A percentile compares a stretch with the other conserved stretches of the same genome.
These are phyloP conservation scores for Microcebus murinus DNA, from an alignment of 2,113 vertebrate species.

Conservation along the genomic window DNA sequence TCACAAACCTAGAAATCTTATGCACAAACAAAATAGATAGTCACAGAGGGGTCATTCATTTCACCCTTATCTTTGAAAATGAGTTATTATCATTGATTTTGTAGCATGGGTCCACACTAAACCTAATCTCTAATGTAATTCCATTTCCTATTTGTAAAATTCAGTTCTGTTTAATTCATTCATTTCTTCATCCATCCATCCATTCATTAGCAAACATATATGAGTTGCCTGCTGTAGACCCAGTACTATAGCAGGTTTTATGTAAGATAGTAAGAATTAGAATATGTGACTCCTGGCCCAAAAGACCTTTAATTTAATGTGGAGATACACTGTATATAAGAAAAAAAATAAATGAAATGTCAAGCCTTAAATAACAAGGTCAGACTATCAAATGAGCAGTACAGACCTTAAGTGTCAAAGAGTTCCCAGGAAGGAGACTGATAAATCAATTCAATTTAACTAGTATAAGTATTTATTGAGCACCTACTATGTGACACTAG, in stretches of 20 bases:
- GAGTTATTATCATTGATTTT: neutral
- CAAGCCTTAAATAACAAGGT: neutral
- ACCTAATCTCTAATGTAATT: neutral
- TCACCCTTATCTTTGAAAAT: neutral
- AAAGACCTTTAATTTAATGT: slow-evolving; percentile 38
- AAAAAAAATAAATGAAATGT: slow-evolving; percentile 32
- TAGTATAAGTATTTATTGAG: neutral
- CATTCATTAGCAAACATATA: neutral
- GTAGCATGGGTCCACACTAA: neutral
- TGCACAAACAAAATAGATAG: neutral
- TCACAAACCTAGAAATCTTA: neutral
- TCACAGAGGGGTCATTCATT: neutral
- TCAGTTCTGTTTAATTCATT: slow-evolving; percentile 1
- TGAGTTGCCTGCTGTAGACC: neutral
- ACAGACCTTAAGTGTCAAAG: neutral
- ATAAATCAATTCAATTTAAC: slow-evolving; percentile 3
- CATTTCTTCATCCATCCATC: neutral
- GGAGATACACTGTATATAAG: neutral
- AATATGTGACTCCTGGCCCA: neutral
- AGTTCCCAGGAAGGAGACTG: neutral
- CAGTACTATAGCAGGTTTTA: slow-evolving; percentile 5
- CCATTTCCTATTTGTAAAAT: slow-evolving; percentile 33
- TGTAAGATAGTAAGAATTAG: slow-evolving; percentile 11
- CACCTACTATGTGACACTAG: slow-evolving; percentile 18
- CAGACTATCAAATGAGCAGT: neutral